Evolutionary conservation across 2,888 invertebrate species (phyloP).

Genomic region (Drosophila neotestacea): DNA sequence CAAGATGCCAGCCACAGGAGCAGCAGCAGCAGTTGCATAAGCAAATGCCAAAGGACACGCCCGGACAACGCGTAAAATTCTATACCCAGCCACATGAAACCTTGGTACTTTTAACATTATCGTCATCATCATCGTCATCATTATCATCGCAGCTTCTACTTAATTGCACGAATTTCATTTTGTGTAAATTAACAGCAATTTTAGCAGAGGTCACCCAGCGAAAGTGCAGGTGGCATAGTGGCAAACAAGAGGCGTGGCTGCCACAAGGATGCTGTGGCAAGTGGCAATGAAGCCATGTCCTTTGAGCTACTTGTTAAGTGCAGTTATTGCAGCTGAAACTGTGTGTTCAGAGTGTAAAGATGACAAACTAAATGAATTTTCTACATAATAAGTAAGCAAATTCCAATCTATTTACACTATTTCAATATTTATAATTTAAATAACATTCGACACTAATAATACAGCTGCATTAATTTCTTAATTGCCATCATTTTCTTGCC

Average conservation of each 20-base stretch:
- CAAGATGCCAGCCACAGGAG: conserved; percentile 56
- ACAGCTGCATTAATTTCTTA: neutral
- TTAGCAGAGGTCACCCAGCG: conserved; percentile 61
- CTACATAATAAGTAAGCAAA: no score
- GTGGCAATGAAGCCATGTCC: conserved; percentile 21
- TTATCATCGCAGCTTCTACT: conserved; percentile 65
- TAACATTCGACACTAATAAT: neutral
- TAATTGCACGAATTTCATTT: conserved; percentile 85
- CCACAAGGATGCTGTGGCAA: conserved; percentile 30
- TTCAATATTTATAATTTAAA: neutral
- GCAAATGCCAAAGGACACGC: conserved; percentile 76
- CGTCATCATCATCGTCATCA: conserved; percentile 42
- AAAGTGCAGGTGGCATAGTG: conserved; percentile 50
- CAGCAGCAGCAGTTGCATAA: conserved; percentile 40
- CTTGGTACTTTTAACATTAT: conserved; percentile 15
- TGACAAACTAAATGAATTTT: no score
- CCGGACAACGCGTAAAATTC: conserved; percentile 65
- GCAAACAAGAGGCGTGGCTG: conserved; percentile 12
- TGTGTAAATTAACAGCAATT: conserved; percentile 84
- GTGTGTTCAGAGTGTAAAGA: neutral
- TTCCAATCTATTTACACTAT: neutral
- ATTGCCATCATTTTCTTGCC: conserved; percentile 45
- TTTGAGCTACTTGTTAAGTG: conserved; percentile 34
- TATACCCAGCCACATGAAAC: conserved; percentile 29
- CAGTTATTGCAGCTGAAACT: neutral